Base-by-base conservation (phyloP, 23 tunicate genomes). In the Ascidia mentula region DNA sequence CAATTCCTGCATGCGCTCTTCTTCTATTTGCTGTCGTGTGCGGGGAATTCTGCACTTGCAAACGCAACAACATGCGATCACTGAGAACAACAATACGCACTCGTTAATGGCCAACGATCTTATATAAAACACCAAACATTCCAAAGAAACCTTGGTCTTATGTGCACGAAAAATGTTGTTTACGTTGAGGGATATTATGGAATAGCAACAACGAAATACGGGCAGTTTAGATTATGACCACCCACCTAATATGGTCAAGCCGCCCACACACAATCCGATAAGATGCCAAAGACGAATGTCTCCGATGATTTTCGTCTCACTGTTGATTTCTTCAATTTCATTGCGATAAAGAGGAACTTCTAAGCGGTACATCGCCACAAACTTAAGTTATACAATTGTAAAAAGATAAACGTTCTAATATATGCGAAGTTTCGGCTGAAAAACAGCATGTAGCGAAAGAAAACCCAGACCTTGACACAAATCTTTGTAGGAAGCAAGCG, bases 21-120 rank as follows among this genome's bases (percentile, higher is more conserved):
- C 24, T 71, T 81, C 85, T 7, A 70, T 69, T 38, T 81, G 76
- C 35, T 69, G 69, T 30, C 45, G 71, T 1, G 72, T 81, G 9
- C 85, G 60, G 18, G 85, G 85, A 5, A 81, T 81, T 38, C 85
- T 40, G 60, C 85, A 81, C 38, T 81, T 81, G 37, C 85, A 81
- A n/a, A 81, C 77, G 77, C 85, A 81, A 77, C 85, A 81, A 32
- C 72, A 42, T 22, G 79, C 79, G 34, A 75, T 9, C 37, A 75
- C 59, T 75, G 38, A 18, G 4, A 39, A 22, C 40, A 70, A 72
- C 74, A 72, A 4, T n/a, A n/a, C n/a, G n/a, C n/a, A n/a, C n/a
- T n/a, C n/a, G n/a, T n/a, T n/a, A n/a, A n/a, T n/a, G n/a, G 53
- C 15, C 53, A 42, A 12, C 53, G 15, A 42, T 12, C 53, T 15